Base-by-base conservation (phyloP, 1,140 invertebrate species). In the Meloidogyne chitwoodi region DNA sequence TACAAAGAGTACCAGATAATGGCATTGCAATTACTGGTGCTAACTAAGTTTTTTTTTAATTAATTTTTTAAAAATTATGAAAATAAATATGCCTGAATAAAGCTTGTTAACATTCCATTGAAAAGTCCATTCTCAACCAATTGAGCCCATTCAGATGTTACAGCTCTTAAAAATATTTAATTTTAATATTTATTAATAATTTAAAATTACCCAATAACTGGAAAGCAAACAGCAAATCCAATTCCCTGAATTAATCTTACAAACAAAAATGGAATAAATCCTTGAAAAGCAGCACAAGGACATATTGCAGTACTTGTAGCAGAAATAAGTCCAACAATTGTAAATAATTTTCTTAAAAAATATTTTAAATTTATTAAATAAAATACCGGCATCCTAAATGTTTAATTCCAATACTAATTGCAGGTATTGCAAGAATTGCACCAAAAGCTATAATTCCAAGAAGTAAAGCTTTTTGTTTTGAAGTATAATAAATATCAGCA, bases 91-190 rank as follows among this genome's bases (percentile, higher is more conserved):
- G 77, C 79, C 19, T 83, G 80, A 8, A 81, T 63, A 74, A 83
- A 83, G 31, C 73, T 63, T 3, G 80, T 83, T 4, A 81, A 38
- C 22, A 68, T 68, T 31, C 81, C 80, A 75, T 71, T 77, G 26
- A 83, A 81, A 26, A 83, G 67, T 6, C 80, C 80, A 68, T 80
- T 80, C 67, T 81, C 81, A 62, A 41, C 61, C 6, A 83, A n/a
- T 14, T n/a, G 29, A 24, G 81, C 80, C 80, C 80, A 81, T 24
- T 65, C 66, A 3, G 77, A 26, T 12, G 79, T 83, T 24, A 81
- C 73, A 12, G 44, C 56, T 11, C 65, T 67, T 31, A 29, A 34
- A 34, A 19, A 34, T 29, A 27, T 16, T 8, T 65, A 34, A 27
- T 41, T 22, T n/a, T n/a, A n/a, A 67, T 31, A 8, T n/a, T n/a